These are phyloP conservation scores for Aythya baeri DNA, from an alignment of 2,113 vertebrate species.

Conservation along the genomic window DNA sequence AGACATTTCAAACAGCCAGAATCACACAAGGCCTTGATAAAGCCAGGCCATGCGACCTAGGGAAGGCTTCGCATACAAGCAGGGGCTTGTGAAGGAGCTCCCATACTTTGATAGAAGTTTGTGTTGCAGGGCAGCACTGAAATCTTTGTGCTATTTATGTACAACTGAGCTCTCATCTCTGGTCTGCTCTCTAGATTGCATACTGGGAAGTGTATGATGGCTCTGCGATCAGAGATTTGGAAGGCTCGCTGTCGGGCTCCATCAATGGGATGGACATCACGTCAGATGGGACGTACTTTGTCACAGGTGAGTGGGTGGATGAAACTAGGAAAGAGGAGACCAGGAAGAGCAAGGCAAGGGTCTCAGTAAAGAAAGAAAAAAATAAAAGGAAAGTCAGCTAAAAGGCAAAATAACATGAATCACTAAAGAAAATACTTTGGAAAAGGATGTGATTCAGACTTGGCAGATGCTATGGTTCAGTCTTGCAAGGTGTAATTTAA, in stretches of 20 bases:
- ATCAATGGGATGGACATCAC: constrained; percentile 88
- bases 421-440: neutral
- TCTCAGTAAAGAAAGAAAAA: neutral
- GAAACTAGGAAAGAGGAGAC: neutral
- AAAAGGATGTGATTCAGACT: neutral
- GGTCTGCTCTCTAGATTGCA: constrained; percentile 75
- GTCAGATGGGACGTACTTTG: constrained; percentile 80
- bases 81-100: neutral
- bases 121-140: neutral
- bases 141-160: neutral
- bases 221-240: constrained; percentile 81
- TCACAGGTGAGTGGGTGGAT: constrained; percentile 79
- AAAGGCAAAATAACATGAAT: neutral
- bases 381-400: neutral
- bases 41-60: neutral
- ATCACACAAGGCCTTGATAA: neutral
- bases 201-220: constrained; percentile 91
- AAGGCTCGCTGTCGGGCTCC: constrained; percentile 83
- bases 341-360: neutral
- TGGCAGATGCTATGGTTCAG: neutral
- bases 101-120: too few species aligned
- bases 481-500: neutral
- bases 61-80: neutral
- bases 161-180: neutral
- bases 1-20: neutral